Base-by-base conservation (phyloP, 2,797 vertebrate genomes). In the Danio kyathit region DNA sequence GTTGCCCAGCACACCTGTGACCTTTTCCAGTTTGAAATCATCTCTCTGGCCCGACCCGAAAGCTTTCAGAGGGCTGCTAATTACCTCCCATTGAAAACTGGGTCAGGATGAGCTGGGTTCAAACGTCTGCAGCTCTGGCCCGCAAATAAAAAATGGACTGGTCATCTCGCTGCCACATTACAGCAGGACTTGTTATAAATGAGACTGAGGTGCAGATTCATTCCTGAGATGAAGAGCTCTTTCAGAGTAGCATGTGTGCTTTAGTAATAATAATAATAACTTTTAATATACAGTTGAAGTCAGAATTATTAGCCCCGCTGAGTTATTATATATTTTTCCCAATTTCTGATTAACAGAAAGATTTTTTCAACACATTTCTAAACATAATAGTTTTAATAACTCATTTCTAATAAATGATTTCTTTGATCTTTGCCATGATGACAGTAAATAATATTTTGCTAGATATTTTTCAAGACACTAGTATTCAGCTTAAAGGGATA, bases 1-100 rank as follows among this genome's bases (percentile, higher is more conserved):
- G 60, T 82, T 80, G 76, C 80, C 65, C 56, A 38, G 70, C 67
- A 85, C 86, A 85, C 86, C 84, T 85, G 82, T 87, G 86, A 87
- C 83, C 79, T 87, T 87, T 81, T 83, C 70, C 76, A 79, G 83
- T 64, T 86, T 70, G 65, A 83, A 83, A 85, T 83, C 75, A 81
- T 86, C 83, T 79, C 74, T 79, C 57, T 11, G 48, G 41, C 63
- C 71, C 38, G n/a, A 81, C 69, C 57, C 52, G 51, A 79, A 70
- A 76, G 43, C 76, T 77, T 82, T 64, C 57, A 75, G 64, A 49
- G 73, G 74, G 56, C 67, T 61, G 57, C 73, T 73, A 83, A 87
- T 82, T 80, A 77, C 52, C 74, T 77, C 64, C 52, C 57, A 56
- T 40, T 73, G 17, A 76, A 29, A 87, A 81, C 13, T 86, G 70